phyloP scores from a whole-genome alignment of 92 coral and sea anemone genomes.

The Blastomussa wellsi region DNA sequence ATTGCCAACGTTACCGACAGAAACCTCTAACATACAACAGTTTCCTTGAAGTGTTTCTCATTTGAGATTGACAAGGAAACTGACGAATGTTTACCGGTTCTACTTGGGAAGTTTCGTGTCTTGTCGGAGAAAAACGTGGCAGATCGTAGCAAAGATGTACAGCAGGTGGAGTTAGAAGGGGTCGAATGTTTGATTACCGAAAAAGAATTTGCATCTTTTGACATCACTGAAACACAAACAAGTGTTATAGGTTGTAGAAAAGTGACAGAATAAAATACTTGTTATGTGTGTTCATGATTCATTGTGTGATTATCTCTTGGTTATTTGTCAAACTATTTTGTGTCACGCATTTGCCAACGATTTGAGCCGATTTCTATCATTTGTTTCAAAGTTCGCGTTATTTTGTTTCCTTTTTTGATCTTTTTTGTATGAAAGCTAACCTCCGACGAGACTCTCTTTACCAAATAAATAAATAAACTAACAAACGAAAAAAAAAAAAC shows the following conservation, averaged over 20 bases:
- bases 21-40: background rate
- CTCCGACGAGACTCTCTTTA: too few species aligned
- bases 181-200: constrained; percentile 14
- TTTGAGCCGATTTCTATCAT: too few species aligned
- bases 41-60: constrained; percentile 10
- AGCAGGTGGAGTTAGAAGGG: background rate
- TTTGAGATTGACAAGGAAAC: constrained; percentile 11
- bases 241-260: constrained; percentile 1
- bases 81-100: constrained; percentile 9
- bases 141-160: background rate
- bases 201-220: background rate
- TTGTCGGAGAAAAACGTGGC: background rate
- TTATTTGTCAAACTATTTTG: background rate
- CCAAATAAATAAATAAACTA: too few species aligned
- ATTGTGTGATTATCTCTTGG: background rate
- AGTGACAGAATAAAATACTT: background rate
- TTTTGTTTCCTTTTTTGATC: too few species aligned
- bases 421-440: too few species aligned
- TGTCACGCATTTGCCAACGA: background rate
- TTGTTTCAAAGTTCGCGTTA: too few species aligned
- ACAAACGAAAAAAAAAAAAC: too few species aligned
- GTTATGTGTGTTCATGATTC: background rate
- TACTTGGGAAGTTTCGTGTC: constrained; percentile 1
- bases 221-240: constrained; percentile 25
- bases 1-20: constrained; percentile 1